Evolutionary conservation across 2,797 vertebrate genomes (phyloP).

Genomic region (Rhinophrynus dorsalis): DNA sequence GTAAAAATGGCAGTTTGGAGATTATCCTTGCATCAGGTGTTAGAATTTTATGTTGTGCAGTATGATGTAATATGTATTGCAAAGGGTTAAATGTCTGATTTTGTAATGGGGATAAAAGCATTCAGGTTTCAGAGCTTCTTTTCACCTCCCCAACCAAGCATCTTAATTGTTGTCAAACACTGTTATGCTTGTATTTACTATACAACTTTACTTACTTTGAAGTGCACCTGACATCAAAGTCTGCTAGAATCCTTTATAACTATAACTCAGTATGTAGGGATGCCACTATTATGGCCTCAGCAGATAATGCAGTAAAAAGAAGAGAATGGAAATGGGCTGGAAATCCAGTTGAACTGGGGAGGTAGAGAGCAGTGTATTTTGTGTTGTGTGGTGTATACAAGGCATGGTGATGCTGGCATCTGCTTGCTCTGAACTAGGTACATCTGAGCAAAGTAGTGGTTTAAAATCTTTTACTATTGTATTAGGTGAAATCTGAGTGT

Average conservation of each 20-base stretch:
- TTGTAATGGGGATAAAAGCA: no score
- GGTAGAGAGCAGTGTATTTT: not conserved
- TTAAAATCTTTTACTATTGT: not conserved
- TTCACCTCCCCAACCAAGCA: slow-evolving; percentile 49
- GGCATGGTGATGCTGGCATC: no score
- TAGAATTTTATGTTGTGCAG: no score
- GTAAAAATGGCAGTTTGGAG: no score
- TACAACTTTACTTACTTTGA: slow-evolving; percentile 65
- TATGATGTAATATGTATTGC: no score
- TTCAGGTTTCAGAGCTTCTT: slow-evolving; percentile 32
- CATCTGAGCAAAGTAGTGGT: not conserved
- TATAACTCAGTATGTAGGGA: slow-evolving; percentile 58
- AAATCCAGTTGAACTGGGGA: not conserved
- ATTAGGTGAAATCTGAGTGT: no score
- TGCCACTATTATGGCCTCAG: slow-evolving; percentile 59
- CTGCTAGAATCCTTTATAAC: slow-evolving; percentile 71
- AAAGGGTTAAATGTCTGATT: no score
- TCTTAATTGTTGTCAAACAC: slow-evolving; percentile 70
- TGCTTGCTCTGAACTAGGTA: not conserved
- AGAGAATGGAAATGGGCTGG: slow-evolving; percentile 48
- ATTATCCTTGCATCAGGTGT: no score
- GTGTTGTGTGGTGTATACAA: not conserved
- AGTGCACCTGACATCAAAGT: slow-evolving; percentile 86
- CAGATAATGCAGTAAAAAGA: slow-evolving; percentile 37
- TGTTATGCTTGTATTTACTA: slow-evolving; percentile 61